Evolutionary conservation across 2,888 invertebrate species (phyloP).

Genomic region (Biston betularia): DNA sequence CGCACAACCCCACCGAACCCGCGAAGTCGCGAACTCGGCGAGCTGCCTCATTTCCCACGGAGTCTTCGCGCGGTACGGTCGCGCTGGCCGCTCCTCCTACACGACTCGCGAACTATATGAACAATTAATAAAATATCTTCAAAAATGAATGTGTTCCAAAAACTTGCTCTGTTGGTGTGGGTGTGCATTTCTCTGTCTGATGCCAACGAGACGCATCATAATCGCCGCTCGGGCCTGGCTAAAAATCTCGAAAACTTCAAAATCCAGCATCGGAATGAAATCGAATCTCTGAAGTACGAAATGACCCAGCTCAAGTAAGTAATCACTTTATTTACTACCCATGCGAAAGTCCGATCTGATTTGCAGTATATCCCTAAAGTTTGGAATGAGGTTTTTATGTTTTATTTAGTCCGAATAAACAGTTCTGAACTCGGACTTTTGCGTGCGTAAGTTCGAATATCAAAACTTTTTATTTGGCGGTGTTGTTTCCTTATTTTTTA

Average conservation of each 20-base stretch:
- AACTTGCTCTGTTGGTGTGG: constrained; percentile 5
- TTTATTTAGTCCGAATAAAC: constrained; percentile 4
- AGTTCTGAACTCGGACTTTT: not conserved
- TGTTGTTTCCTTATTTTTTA: not conserved
- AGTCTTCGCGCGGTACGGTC: constrained; percentile 41
- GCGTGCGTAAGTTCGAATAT: not conserved
- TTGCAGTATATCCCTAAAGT: constrained; percentile 37
- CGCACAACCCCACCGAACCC: constrained; percentile 55
- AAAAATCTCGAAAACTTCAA: constrained; percentile 67
- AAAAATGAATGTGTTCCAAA: constrained; percentile 65
- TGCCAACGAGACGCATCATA: not conserved
- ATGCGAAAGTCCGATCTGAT: constrained; percentile 33
- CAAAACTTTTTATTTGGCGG: not conserved
- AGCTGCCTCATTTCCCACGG: constrained; percentile 59
- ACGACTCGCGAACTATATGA: constrained; percentile 31
- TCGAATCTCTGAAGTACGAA: constrained; percentile 63
- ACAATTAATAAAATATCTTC: constrained; percentile 29
- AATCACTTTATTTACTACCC: not conserved
- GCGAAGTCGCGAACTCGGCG: constrained; percentile 38
- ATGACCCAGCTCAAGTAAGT: constrained; percentile 73
- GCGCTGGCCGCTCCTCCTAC: constrained; percentile 38
- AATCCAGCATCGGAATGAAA: constrained; percentile 60
- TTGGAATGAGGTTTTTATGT: constrained; percentile 6
- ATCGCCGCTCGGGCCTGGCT: constrained; percentile 53
- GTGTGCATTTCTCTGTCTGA: not conserved